phyloP scores from a whole-genome alignment of 1,140 invertebrate genomes.

The Drosophila pseudoananassae region DNA sequence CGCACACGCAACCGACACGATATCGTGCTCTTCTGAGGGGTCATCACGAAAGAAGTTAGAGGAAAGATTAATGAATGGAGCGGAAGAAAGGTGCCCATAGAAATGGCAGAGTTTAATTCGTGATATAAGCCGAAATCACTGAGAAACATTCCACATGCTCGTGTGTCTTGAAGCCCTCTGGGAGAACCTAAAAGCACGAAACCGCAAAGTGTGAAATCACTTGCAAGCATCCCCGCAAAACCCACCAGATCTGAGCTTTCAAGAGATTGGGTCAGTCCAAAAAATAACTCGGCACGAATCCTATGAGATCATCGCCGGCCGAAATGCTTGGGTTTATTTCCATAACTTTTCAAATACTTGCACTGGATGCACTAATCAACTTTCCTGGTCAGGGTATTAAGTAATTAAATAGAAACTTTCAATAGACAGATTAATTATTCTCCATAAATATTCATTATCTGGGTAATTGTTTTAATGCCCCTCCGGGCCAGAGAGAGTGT shows the following conservation, averaged over 20 bases:
- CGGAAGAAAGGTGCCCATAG: slow-evolving; percentile 1
- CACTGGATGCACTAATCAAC: background rate
- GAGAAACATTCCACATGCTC: background rate
- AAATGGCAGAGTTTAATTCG: slow-evolving; percentile 2
- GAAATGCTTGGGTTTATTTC: slow-evolving; percentile 30
- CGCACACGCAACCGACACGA: slow-evolving; percentile 52
- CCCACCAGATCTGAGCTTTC: background rate
- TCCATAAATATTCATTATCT: slow-evolving; percentile 39
- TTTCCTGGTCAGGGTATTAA: slow-evolving; percentile 4
- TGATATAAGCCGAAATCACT: background rate
- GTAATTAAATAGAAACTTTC: slow-evolving; percentile 22
- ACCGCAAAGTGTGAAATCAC: slow-evolving; percentile 4
- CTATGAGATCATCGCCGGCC: slow-evolving; percentile 37
- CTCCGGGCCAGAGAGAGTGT: slow-evolving; percentile 14
- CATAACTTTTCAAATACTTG: slow-evolving; percentile 9
- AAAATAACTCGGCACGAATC: slow-evolving; percentile 3
- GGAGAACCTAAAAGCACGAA: background rate
- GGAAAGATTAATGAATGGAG: slow-evolving; percentile 5
- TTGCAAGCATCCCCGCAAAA: background rate
- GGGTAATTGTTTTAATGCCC: slow-evolving; percentile 18
- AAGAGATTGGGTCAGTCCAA: background rate
- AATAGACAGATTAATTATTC: slow-evolving; percentile 2
- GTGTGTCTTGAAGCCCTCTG: background rate
- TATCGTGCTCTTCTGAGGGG: slow-evolving; percentile 21
- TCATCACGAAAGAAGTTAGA: slow-evolving; percentile 17